Base-by-base conservation (phyloP, 2,797 vertebrate genomes). In the Hylomyscus alleni region DNA sequence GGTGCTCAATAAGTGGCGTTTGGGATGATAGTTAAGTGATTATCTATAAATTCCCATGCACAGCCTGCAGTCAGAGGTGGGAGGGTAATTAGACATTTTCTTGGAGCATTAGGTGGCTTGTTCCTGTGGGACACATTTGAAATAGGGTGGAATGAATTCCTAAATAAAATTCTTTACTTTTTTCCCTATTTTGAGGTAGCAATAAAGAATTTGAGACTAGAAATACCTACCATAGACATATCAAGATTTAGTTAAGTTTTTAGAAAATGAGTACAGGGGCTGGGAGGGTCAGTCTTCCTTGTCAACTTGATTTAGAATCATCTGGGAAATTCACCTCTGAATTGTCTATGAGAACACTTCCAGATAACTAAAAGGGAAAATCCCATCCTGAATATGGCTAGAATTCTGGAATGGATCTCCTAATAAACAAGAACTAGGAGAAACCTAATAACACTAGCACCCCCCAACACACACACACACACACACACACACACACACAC, bases 1-100 rank as follows among this genome's bases (percentile, higher is more conserved):
- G 40, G 40, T 83, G 90, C 80, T 96, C 91, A 82, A 47, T 76
- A 91, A 80, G 62, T 47, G 29, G 56, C n/a, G 34, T 83, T 50
- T 87, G 85, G 47, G 50, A 78, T 19, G n/a, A 60, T 19, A n/a
- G 37, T 62, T 75, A 6, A 17, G n/a, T 72, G 62, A 20, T 47
- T 52, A 26, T 82, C 78, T 72, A 15, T 60, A 50, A 80, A 54
- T 14, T 69, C 31, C 37, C 37, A 29, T 90, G 40, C 40, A 81
- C 88, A 24, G 20, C 47, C n/a, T 50, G 31, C 44, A 60, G 4
- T 10, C 69, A 67, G 40, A 24, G 2, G 4, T 69, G 14, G 22
- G 8, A 60, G 29, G 37, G 24, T 82, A 44, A 20, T 15, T 34
- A 47, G 2, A 17, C 8, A 56, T 6, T 24, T 67, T 20, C 15